A percentile compares a stretch with the other conserved stretches of the same genome.
These are phyloP conservation scores for Drosophila tropicalis DNA, from an alignment of 1,140 invertebrate species.

Conservation along the genomic window DNA sequence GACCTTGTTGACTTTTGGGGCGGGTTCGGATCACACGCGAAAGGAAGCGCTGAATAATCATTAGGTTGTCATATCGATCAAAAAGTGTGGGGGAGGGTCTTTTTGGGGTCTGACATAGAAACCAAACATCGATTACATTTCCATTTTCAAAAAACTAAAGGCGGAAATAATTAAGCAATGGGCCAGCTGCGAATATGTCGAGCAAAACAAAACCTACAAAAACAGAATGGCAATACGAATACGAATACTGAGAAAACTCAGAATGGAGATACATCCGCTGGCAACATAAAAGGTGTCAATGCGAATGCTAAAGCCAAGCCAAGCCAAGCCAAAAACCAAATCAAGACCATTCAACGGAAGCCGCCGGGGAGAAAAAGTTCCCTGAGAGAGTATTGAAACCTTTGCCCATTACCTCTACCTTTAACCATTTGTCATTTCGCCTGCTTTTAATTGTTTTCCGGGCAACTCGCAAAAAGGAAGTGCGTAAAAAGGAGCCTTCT, in stretches of 20 bases:
- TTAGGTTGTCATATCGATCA: constrained; percentile 72
- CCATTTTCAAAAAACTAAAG: constrained; percentile 50
- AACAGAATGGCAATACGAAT: constrained; percentile 25
- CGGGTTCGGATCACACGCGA: constrained; percentile 55
- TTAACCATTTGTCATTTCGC: constrained; percentile 56
- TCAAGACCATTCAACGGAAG: constrained; percentile 38
- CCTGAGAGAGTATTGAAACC: background rate
- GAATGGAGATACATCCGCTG: constrained; percentile 44
- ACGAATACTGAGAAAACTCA: background rate
- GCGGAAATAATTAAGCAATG: constrained; percentile 64
- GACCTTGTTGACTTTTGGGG: constrained; percentile 67
- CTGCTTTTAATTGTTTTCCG: constrained; percentile 73
- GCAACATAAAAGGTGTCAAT: constrained; percentile 58
- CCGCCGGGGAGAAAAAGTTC: constrained; percentile 20
- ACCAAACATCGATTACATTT: constrained; percentile 62
- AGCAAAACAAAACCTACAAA: constrained; percentile 69
- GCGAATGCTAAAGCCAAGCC: constrained; percentile 51
- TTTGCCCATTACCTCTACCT: constrained; percentile 40
- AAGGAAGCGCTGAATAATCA: constrained; percentile 80
- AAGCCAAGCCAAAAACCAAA: background rate
- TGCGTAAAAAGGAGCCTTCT: constrained; percentile 64
- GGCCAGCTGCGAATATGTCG: constrained; percentile 58
- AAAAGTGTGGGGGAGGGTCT: background rate
- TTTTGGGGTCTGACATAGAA: constrained; percentile 59
- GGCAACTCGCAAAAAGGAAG: constrained; percentile 53